Conservation (phyloP, 2,888 invertebrate genomes). For the Pinctada fucata region DNA sequence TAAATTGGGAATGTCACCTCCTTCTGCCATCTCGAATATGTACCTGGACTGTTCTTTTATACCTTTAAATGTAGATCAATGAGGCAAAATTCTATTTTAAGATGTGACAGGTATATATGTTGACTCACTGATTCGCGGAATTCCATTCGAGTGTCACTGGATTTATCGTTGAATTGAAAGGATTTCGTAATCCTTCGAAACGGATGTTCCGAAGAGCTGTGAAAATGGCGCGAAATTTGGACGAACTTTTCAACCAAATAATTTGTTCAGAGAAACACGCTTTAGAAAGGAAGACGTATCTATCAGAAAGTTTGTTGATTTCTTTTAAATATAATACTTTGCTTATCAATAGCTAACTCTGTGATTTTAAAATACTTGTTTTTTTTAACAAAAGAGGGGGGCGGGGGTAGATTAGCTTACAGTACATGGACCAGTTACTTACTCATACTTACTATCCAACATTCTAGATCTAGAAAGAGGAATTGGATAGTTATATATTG, state of each 20-base stretch:
- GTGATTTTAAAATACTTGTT: no score
- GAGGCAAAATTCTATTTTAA: conserved; percentile 20
- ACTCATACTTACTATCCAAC: no score
- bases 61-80: background rate
- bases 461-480: no score
- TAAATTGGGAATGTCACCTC: conserved; percentile 6
- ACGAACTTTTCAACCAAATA: conserved; percentile 64
- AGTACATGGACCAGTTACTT: no score
- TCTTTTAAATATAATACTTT: no score
- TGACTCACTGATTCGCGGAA: conserved; percentile 15
- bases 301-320: conserved; percentile 54
- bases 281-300: conserved; percentile 52
- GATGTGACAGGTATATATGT: background rate
- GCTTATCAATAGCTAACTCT: no score
- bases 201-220: background rate
- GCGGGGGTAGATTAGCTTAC: no score
- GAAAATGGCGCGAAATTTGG: conserved; percentile 46
- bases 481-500: no score
- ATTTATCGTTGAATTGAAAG: background rate
- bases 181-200: conserved; percentile 5
- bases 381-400: no score
- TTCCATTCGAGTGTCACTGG: background rate
- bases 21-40: conserved; percentile 19
- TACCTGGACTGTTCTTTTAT: background rate
- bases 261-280: conserved; percentile 61